Percentiles rank a stretch among this genome's conserved stretches.
Conservation (phyloP, 2,888 invertebrate genomes). For the Augiades crinisus region DNA sequence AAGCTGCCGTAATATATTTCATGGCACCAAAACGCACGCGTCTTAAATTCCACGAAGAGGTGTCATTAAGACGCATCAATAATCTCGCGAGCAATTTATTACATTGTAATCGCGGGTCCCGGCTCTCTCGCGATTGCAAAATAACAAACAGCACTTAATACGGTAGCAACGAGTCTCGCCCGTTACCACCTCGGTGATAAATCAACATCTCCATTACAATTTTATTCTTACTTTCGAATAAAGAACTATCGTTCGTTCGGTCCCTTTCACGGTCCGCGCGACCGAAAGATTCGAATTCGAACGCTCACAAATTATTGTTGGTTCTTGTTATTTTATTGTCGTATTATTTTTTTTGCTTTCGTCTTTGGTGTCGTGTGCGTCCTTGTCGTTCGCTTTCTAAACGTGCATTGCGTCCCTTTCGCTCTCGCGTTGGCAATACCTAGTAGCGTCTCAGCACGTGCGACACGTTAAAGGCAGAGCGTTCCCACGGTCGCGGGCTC, state of each 20-base stretch:
- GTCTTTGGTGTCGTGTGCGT: constrained; percentile 28
- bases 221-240: constrained; percentile 66
- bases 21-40: constrained; percentile 24
- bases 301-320: constrained; percentile 76
- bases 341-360: constrained; percentile 45
- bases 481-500: constrained; percentile 77
- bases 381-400: constrained; percentile 33
- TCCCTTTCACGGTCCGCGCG: constrained; percentile 62
- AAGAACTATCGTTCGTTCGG: constrained; percentile 45
- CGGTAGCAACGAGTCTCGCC: constrained; percentile 55
- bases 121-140: constrained; percentile 51
- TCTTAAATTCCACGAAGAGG: constrained; percentile 22
- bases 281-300: constrained; percentile 48
- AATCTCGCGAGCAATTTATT: constrained; percentile 57
- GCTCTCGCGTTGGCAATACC: constrained; percentile 50
- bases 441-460: constrained; percentile 76
- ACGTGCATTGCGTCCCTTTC: constrained; percentile 47
- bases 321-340: constrained; percentile 69
- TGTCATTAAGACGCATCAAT: constrained; percentile 38
- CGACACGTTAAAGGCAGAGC: constrained; percentile 80
- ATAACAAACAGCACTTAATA: constrained; percentile 59
- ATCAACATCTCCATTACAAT: constrained; percentile 71
- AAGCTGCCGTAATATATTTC: constrained; percentile 33
- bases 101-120: constrained; percentile 51
- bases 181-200: constrained; percentile 55